Evolutionary conservation across 1,140 invertebrate species (phyloP).

Genomic region (Elymnias hypermnestra): DNA sequence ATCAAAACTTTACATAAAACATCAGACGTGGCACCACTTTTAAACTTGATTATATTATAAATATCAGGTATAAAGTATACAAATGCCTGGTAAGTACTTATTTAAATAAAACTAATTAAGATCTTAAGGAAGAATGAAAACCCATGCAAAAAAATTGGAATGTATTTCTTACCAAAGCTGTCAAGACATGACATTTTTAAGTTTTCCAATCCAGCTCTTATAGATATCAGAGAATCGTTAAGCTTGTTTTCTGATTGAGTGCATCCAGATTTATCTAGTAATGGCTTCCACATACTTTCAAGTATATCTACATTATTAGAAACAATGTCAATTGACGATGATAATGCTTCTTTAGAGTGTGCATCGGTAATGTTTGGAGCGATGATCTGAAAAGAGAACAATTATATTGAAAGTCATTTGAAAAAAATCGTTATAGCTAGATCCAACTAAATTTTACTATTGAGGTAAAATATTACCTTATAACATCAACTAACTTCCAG

Average conservation of each 20-base stretch:
- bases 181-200: conserved; percentile 8
- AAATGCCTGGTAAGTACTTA: too few relatives aligned
- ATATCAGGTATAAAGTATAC: too few relatives aligned
- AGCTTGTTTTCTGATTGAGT: conserved; percentile 1
- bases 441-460: too few relatives aligned
- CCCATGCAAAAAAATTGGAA: too few relatives aligned
- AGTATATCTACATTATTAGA: conserved; percentile 7
- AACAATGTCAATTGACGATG: conserved; percentile 15
- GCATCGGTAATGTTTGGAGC: conserved; percentile 22
- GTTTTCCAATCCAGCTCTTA: not conserved
- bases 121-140: too few relatives aligned
- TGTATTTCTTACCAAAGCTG: conserved; percentile 7
- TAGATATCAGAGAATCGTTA: not conserved
- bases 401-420: not conserved
- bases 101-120: too few relatives aligned
- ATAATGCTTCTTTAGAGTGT: conserved; percentile 15
- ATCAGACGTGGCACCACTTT: too few relatives aligned
- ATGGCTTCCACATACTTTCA: conserved; percentile 4
- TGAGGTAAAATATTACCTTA: too few relatives aligned
- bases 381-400: conserved; percentile 12
- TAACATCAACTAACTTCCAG: too few relatives aligned
- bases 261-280: conserved; percentile 5
- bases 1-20: too few relatives aligned
- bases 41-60: too few relatives aligned
- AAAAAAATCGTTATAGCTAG: too few relatives aligned